Base-by-base conservation (phyloP, 1,140 invertebrate genomes). In the Mercenaria mercenaria region DNA sequence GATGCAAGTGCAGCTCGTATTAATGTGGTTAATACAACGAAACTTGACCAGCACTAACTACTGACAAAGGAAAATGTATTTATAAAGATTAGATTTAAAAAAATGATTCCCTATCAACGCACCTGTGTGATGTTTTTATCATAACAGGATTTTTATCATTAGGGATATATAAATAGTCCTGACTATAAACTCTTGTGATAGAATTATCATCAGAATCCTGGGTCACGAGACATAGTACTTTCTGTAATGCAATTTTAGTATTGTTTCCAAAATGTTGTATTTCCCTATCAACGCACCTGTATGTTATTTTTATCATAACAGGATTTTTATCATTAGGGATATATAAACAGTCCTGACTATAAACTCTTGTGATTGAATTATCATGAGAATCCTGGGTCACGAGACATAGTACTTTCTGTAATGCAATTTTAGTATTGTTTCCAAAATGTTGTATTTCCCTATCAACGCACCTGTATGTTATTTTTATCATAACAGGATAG, bases 101-200 rank as follows among this genome's bases (percentile, higher is more conserved):
- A 47, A 47, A 47, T 47, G 43, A 47, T 32, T 56, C 47, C 79
- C 29, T 34, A 13, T 61, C 79, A 81, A 81, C 79, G 79, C 79
- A 39, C 47, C 79, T 81, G 52, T 81, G n/a, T 81, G 79, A 81
- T 61, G 1, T 26, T 37, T 39, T 10, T 37, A 39, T 50, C 56
- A 29, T 61, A 26, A 37, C 52, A 81, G 79, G 50, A 59, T 59
- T 81, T 59, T n/a, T 32, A 26, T 41, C 26, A 32, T 13, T 10
- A 56, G 47, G 79, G 79, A 81, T 67, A 81, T 26, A 81, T 37
- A 29, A 56, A 81, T 37, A 29, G 29, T 81, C 79, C 20, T 32
- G 56, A 59, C 79, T 81, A 56, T 37, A 81, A 81, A 81, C 79
- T 81, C 79, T 81, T 39, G 50, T 61, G n/a, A 18, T 37, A 59